Percentiles rank a stretch among this genome's conserved stretches.
These are phyloP conservation scores for Lasius platythorax DNA, from an alignment of 2,888 invertebrate species.

Conservation along the genomic window DNA sequence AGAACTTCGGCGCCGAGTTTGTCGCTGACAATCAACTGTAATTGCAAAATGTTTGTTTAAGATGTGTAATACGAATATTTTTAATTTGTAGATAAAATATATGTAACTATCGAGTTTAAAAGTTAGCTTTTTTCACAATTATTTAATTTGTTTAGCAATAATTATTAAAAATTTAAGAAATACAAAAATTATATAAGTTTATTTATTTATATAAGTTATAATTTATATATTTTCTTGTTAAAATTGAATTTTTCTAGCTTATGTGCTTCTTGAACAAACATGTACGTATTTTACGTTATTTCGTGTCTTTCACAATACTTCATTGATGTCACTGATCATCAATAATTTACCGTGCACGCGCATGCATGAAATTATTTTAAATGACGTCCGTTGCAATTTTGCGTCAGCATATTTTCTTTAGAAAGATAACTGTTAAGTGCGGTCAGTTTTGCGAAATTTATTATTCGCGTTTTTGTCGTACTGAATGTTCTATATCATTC, in stretches of 20 bases:
- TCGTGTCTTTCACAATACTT: conserved; percentile 49
- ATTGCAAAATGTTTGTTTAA: conserved; percentile 3
- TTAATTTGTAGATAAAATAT: background rate
- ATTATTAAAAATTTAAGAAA: background rate
- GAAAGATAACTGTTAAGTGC: conserved; percentile 43
- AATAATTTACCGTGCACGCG: conserved; percentile 54
- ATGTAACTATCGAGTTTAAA: background rate
- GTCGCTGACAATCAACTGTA: background rate
- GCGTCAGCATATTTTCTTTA: background rate
- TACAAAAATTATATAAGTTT: background rate
- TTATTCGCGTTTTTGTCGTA: conserved; percentile 11
- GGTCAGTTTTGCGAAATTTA: conserved; percentile 38
- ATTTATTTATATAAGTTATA: background rate
- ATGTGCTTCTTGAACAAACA: background rate
- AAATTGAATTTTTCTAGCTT: background rate
- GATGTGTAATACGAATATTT: background rate
- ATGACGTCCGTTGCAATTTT: conserved; percentile 57
- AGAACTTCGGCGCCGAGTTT: background rate
- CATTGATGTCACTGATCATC: conserved; percentile 67
- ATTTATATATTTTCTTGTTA: background rate
- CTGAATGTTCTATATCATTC: background rate
- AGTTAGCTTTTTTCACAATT: background rate
- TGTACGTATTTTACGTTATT: conserved; percentile 24
- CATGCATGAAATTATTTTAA: conserved; percentile 42
- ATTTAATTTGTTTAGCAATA: background rate